These are phyloP conservation scores for Condylura cristata DNA, from an alignment of 2,113 vertebrate genomes.

Conservation along the genomic window DNA sequence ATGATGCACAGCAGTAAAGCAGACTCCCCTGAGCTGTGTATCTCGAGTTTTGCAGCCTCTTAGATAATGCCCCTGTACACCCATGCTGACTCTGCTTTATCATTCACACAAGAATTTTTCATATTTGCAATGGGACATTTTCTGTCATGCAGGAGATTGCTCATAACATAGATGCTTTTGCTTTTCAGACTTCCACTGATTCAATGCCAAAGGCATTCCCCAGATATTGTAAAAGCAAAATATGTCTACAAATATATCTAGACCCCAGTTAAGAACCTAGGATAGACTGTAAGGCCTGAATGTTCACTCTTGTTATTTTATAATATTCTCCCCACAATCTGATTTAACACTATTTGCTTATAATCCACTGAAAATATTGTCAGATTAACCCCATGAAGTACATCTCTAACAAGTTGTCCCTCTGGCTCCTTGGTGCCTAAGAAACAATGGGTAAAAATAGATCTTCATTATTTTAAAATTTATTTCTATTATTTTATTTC, in stretches of 20 bases:
- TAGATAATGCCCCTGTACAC: background rate
- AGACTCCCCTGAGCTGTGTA: background rate
- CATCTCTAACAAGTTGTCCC: background rate
- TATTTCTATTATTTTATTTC: constrained; percentile 17
- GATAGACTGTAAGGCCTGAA: background rate
- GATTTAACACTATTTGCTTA: background rate
- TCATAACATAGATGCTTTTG: background rate
- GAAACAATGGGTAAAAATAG: background rate
- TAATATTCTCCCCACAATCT: background rate
- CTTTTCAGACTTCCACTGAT: background rate
- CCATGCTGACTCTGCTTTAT: background rate
- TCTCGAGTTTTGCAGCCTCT: background rate
- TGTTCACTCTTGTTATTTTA: background rate
- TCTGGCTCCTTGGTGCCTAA: background rate
- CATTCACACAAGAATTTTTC: background rate
- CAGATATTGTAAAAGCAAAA: background rate
- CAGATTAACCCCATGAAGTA: background rate
- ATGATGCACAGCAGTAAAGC: background rate
- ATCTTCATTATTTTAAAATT: background rate
- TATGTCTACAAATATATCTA: background rate
- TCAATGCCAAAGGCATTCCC: background rate
- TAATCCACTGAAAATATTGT: background rate
- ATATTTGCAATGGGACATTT: background rate
- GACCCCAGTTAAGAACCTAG: background rate
- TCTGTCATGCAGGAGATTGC: background rate